phyloP scores from a whole-genome alignment of 2,888 invertebrate genomes.

The Sialis lutaria region DNA sequence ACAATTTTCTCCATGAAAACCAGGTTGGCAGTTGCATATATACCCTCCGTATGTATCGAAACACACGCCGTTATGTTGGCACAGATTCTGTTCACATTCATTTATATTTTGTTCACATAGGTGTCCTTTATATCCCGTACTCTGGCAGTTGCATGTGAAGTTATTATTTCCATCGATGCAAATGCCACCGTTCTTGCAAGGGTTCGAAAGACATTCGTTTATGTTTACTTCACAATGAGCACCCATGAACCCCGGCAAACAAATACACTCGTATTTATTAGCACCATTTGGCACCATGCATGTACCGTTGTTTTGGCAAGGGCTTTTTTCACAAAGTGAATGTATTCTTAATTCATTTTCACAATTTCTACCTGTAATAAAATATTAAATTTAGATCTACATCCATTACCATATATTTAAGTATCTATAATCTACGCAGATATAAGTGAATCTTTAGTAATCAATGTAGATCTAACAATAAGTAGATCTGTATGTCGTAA shows the following conservation, averaged over 20 bases:
- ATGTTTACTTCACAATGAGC: constrained; percentile 51
- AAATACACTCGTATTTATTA: constrained; percentile 24
- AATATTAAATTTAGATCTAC: no score
- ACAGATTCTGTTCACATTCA: constrained; percentile 57
- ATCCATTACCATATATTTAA: no score
- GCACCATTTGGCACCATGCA: constrained; percentile 28
- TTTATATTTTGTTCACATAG: constrained; percentile 64
- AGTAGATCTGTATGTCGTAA: no score
- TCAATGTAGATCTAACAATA: no score
- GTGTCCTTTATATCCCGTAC: constrained; percentile 56
- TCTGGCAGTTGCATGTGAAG: constrained; percentile 60
- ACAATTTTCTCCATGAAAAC: constrained; percentile 68
- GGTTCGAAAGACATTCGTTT: constrained; percentile 55
- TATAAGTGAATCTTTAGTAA: no score
- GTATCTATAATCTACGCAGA: no score
- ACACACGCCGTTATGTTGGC: constrained; percentile 56
- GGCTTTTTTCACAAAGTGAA: constrained; percentile 53
- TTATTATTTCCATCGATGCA: constrained; percentile 59
- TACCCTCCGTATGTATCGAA: constrained; percentile 70
- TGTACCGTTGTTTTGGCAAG: constrained; percentile 64
- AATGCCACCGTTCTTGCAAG: constrained; percentile 53
- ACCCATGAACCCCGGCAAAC: constrained; percentile 43
- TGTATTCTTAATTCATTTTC: constrained; percentile 53
- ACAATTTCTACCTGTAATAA: constrained; percentile 26
- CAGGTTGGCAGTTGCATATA: constrained; percentile 57